These are phyloP conservation scores for Eulacestoma nigropectus DNA, from an alignment of 2,113 vertebrate genomes.

Conservation along the genomic window DNA sequence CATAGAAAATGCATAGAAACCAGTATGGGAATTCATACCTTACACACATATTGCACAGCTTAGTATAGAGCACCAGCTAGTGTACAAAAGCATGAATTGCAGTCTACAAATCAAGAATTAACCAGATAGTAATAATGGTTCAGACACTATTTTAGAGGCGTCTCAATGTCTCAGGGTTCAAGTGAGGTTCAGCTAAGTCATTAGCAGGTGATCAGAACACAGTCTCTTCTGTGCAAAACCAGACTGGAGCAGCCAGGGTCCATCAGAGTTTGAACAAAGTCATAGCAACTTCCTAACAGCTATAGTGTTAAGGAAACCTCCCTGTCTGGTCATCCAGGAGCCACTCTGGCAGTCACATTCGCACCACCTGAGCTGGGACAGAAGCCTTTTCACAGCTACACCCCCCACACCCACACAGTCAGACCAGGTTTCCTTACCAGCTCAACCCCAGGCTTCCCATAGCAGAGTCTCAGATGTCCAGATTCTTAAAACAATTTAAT, in stretches of 20 bases:
- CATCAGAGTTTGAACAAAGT: background rate
- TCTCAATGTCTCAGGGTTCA: background rate
- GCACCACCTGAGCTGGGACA: background rate
- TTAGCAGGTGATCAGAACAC: background rate
- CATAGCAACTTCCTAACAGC: background rate
- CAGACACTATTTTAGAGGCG: background rate
- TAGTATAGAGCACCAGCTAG: slow-evolving; percentile 13
- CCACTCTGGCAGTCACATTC: background rate
- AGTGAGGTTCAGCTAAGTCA: background rate
- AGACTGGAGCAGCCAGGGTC: background rate
- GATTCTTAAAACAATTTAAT: background rate
- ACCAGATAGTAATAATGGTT: background rate
- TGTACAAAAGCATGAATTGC: background rate
- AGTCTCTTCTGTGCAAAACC: background rate
- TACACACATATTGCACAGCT: background rate
- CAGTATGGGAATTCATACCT: background rate
- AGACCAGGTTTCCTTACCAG: background rate
- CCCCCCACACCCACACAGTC: background rate
- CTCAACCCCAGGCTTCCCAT: background rate
- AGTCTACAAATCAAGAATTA: background rate
- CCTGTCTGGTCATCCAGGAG: background rate
- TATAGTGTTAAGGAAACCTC: background rate
- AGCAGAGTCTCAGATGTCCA: background rate
- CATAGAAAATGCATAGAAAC: accelerated
- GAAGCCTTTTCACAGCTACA: background rate